Evolutionary conservation across 1,140 invertebrate genomes (phyloP), one percentile per base, ranked within the genome.

Genomic region (Aleiodes sp.): DNA sequence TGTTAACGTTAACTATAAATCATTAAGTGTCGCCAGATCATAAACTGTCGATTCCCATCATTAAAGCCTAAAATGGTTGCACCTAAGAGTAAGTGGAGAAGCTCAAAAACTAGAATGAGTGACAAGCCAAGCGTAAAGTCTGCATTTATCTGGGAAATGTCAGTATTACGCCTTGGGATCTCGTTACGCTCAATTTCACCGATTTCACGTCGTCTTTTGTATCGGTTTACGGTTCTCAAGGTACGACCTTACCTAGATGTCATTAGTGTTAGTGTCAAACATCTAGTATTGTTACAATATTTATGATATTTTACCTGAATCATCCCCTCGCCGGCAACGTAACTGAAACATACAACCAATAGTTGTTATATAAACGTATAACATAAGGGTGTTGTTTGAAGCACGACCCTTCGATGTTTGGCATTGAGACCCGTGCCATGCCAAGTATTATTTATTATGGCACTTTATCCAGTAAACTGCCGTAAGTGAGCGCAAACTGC

Each of bases 1-100:
- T n/a, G 6, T 16, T 1, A 16, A 8, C 19, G 14, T 16, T 2
- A 43, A 10, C 46, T 3, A 52, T 52, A 52, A 52, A 52, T 52
- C 46, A 52, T 52, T 7, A 26, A 37, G 68, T 56, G 74, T 79
- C 75, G 68, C 46, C 73, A 63, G 43, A 72, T 78, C 71, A 73
- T 77, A 76, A 81, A 81, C 79, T 78, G 78, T 79, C 78, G 78
- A 79, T 81, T 81, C 78, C 80, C 80, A 80, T 82, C 80, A 80
- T 81, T 82, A 82, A 77, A 77, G 71, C 64, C 57, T 21, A 35
- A 70, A 60, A 70, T 70, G 56, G 16, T 29, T 26, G 21, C n/a
- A 59, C n/a, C 26, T 26, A 31, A 31, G 29, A 31, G n/a, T 31
- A 31, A 59, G 24, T 29, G 0, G 14, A 24, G 29, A 31, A 59